Percentiles rank a stretch among this genome's conserved stretches.
Evolutionary conservation across 92 coral and sea anemone genomes (phyloP).

Genomic region (Porites divaricata): DNA sequence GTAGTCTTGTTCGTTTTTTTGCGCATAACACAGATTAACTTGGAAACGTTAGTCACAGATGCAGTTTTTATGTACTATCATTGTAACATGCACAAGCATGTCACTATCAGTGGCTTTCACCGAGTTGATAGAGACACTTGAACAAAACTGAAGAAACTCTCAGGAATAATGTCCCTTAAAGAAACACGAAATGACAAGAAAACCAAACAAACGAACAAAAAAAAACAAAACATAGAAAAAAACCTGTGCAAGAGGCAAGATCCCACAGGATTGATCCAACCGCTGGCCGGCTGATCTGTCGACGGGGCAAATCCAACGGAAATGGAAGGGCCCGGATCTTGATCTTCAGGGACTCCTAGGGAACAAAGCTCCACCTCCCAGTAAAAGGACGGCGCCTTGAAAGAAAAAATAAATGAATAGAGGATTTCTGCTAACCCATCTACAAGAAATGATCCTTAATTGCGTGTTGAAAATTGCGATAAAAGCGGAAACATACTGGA

Average conservation of each 20-base stretch:
- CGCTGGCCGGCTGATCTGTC: constrained; percentile 56
- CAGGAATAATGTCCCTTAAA: background rate
- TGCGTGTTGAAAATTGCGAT: background rate
- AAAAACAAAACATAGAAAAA: background rate
- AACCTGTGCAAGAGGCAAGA: constrained; percentile 96
- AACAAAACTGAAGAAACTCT: background rate
- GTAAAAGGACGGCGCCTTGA: constrained; percentile 91
- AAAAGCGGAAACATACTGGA: background rate
- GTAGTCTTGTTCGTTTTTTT: no score
- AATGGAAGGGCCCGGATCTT: constrained; percentile 73
- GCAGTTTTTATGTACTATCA: no score
- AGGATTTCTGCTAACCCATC: background rate
- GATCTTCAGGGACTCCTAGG: constrained; percentile 65
- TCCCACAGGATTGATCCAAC: constrained; percentile 88
- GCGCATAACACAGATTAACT: no score
- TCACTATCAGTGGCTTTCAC: no score
- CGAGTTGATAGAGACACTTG: no score
- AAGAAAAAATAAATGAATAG: background rate
- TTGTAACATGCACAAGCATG: no score
- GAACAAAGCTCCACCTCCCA: constrained; percentile 96
- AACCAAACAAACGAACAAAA: background rate
- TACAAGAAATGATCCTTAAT: background rate
- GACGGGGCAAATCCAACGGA: constrained; percentile 93
- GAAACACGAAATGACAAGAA: background rate
- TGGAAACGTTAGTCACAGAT: no score